A percentile compares a stretch with the other conserved stretches of the same genome.
Evolutionary conservation across 2,113 vertebrate genomes (phyloP).

Genomic region (Phyllopteryx taeniolatus): DNA sequence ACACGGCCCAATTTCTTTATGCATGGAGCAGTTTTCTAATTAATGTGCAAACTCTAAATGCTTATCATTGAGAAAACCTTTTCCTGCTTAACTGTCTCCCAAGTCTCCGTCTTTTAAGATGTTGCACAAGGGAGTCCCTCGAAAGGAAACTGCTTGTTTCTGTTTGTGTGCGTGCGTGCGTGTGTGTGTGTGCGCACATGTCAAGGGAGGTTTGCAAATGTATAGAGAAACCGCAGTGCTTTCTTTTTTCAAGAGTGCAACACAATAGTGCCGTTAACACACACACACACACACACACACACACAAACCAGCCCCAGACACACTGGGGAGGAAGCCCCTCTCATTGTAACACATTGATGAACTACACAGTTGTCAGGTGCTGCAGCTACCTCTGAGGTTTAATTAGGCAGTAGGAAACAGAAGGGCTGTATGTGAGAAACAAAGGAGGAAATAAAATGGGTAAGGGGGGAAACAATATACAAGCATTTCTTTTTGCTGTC

Average conservation of each 20-base stretch:
- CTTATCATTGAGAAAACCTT: conserved; percentile 49
- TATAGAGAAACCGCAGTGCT: conserved; percentile 53
- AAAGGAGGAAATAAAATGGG: conserved; percentile 18
- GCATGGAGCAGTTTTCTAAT: conserved; percentile 58
- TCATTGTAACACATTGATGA: conserved; percentile 54
- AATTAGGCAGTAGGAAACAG: conserved; percentile 54
- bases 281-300: conserved; percentile 13
- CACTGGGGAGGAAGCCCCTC: conserved; percentile 50
- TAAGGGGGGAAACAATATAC: conserved; percentile 5
- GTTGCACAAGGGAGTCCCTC: conserved; percentile 42
- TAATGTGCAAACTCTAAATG: conserved; percentile 57
- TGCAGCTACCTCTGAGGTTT: conserved; percentile 57
- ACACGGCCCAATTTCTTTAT: conserved; percentile 50
- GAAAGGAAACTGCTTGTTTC: conserved; percentile 18
- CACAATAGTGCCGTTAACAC: conserved; percentile 23
- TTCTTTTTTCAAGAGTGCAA: conserved; percentile 54
- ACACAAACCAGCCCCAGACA: conserved; percentile 11
- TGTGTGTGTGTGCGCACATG: conserved; percentile 15
- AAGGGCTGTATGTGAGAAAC: conserved; percentile 16
- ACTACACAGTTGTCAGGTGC: conserved; percentile 55
- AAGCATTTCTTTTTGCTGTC: neutral
- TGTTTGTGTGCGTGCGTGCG: conserved; percentile 8
- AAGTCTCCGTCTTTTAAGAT: conserved; percentile 37
- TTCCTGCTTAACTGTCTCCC: conserved; percentile 25
- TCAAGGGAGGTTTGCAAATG: conserved; percentile 37